Conservation (phyloP, 2,113 vertebrate genomes). For the Hypanus sabinus region DNA sequence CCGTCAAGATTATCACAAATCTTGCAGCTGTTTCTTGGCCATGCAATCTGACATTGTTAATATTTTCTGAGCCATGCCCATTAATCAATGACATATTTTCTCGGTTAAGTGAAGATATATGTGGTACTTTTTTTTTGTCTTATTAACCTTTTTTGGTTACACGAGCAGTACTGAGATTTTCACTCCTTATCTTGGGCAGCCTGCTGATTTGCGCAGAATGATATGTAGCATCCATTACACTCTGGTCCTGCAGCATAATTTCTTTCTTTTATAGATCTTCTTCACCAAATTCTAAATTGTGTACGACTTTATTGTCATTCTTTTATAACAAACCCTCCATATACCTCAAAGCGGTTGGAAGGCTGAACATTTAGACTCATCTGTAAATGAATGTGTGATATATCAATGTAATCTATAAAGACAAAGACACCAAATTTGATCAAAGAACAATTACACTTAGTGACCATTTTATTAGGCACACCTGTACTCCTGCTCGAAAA, state of each 20-base stretch:
- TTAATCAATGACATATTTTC: slow-evolving; percentile 31
- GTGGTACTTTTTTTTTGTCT: not conserved
- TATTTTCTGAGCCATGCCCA: slow-evolving; percentile 32
- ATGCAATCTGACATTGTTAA: slow-evolving; percentile 28
- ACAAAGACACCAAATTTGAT: not conserved
- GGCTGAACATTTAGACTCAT: slow-evolving; percentile 5
- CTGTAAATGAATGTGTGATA: not conserved
- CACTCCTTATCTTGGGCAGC: not conserved
- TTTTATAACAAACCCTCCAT: slow-evolving; percentile 27
- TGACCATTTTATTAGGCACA: too few relatives aligned
- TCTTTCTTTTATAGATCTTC: slow-evolving; percentile 11
- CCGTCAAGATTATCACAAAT: slow-evolving; percentile 35
- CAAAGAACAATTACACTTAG: not conserved
- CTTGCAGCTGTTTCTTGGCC: slow-evolving; percentile 19
- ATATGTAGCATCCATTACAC: slow-evolving; percentile 2
- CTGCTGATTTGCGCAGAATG: not conserved
- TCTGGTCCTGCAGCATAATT: not conserved
- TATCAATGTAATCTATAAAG: not conserved
- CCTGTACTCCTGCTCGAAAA: too few relatives aligned
- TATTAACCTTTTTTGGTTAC: slow-evolving; percentile 32
- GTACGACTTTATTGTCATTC: slow-evolving; percentile 4
- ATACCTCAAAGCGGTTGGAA: not conserved
- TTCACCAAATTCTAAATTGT: slow-evolving; percentile 15
- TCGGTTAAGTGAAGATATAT: slow-evolving; percentile 22
- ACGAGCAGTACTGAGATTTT: slow-evolving; percentile 23